Base-by-base conservation (phyloP, 1,140 invertebrate genomes). In the Ceratina japonica region DNA sequence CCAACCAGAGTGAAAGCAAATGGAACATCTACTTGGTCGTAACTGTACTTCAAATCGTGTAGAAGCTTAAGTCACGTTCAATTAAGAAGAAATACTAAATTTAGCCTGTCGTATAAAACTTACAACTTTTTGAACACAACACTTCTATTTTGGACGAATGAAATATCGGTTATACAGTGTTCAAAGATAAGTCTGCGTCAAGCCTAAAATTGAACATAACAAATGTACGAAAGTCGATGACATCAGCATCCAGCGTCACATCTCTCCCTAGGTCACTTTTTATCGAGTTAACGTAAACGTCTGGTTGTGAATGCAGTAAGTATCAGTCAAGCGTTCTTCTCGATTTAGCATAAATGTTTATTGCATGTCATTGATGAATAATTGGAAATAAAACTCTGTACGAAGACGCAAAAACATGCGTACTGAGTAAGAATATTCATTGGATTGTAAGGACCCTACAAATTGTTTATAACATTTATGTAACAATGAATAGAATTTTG, bases 1-100 rank as follows among this genome's bases (percentile, higher is more conserved):
- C 24, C 74, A 65, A 81, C 79, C 68, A 31, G 56, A 85, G 88
- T 88, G 87, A 89, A 89, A 89, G 88, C 86, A 76, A 78, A 85
- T 81, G 68, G 70, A 74, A 27, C 27, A 58, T 73, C 66, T 44
- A 79, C 51, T 56, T 68, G 59, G 5, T 72, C 77, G 59, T 79
- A 86, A 86, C 81, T 81, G 84, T 86, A 83, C 76, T 75, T 70
- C 22, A 10, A 54, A 64, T 68, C 59, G 62, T 12, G 51, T 24
- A 12, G 10, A 12, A 54, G n/a, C 15, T 44, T 37, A 44, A 52
- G 51, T 18, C n/a, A 10, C 2, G 13, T 72, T 27, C 7, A 15
- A 61, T 20, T 27, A 59, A 18, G 10, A 16, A 13, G 24, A 63
- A 61, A 22, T 24, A 66, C 10, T 5, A 64, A 24, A 22, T 56